phyloP scores from a whole-genome alignment of 2,113 vertebrate genomes.

The Scomber scombrus region DNA sequence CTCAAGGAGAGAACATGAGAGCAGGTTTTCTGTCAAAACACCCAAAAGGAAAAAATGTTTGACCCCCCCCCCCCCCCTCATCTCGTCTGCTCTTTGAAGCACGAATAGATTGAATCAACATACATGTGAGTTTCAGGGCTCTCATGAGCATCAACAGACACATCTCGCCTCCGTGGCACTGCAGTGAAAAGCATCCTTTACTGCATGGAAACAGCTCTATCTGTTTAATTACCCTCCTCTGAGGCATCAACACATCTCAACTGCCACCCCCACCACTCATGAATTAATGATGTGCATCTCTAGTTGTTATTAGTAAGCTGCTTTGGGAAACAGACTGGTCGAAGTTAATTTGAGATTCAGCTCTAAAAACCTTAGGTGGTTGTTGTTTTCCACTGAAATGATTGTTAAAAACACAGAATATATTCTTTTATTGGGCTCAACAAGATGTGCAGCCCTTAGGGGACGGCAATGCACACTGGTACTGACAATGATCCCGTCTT shows the following conservation, averaged over 20 bases:
- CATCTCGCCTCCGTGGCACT: constrained; percentile 47
- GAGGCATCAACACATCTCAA: constrained; percentile 74
- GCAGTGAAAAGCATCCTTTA: constrained; percentile 48
- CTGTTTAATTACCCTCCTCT: constrained; percentile 82
- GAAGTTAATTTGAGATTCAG: constrained; percentile 71
- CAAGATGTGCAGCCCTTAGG: constrained; percentile 9
- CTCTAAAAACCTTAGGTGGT: constrained; percentile 26
- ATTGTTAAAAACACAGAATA: constrained; percentile 33
- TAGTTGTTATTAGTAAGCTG: constrained; percentile 76
- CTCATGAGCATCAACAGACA: constrained; percentile 51
- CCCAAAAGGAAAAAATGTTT: constrained; percentile 11
- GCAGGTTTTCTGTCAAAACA: constrained; percentile 31
- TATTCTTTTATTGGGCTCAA: constrained; percentile 18
- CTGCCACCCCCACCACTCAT: constrained; percentile 75
- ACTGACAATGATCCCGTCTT: not conserved
- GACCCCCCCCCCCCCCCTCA: not conserved
- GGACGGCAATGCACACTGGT: not conserved
- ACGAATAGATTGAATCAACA: constrained; percentile 42
- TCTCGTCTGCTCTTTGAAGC: constrained; percentile 51
- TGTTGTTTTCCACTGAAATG: constrained; percentile 42
- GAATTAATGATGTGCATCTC: constrained; percentile 81
- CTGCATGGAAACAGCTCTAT: constrained; percentile 75
- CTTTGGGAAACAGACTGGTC: constrained; percentile 67
- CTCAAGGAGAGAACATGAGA: constrained; percentile 15
- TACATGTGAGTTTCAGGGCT: constrained; percentile 40